phyloP scores from a whole-genome alignment of 2,797 vertebrate species.

The Coreius guichenoti region DNA sequence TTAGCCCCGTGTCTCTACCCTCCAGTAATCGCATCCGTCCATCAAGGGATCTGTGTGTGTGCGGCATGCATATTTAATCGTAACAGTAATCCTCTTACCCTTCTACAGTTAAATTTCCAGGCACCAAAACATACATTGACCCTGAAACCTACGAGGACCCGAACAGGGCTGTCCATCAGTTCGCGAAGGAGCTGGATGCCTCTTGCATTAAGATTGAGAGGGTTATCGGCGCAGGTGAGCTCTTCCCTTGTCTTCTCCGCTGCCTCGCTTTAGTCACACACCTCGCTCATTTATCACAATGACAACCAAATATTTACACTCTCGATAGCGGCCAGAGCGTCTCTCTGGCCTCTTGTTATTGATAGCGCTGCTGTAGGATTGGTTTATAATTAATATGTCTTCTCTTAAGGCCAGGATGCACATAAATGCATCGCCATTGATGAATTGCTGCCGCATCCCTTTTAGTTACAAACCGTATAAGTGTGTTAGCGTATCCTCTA shows the following conservation, averaged over 20 bases:
- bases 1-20: constrained; percentile 16
- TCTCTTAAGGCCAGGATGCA: constrained; percentile 60
- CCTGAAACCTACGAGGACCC: constrained; percentile 99
- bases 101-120: constrained; percentile 99
- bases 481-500: constrained; percentile 69
- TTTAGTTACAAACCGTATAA: constrained; percentile 71
- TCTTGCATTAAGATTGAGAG: constrained; percentile 99
- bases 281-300: constrained; percentile 87
- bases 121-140: constrained; percentile 99
- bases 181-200: constrained; percentile 99
- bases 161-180: constrained; percentile 99
- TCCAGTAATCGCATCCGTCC: constrained; percentile 48
- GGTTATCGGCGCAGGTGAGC: constrained; percentile 98
- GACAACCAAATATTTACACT: constrained; percentile 90
- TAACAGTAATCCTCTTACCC: constrained; percentile 97
- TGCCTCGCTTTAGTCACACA: constrained; percentile 70
- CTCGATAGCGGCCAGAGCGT: constrained; percentile 68
- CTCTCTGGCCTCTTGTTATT: constrained; percentile 68
- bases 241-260: constrained; percentile 38
- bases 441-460: constrained; percentile 75
- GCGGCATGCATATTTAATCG: constrained; percentile 88
- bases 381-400: constrained; percentile 74
- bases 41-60: constrained; percentile 61
- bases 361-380: constrained; percentile 67
- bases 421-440: constrained; percentile 65